Conservation (phyloP, 2,797 vertebrate species). For the Myripristis jacobus region DNA sequence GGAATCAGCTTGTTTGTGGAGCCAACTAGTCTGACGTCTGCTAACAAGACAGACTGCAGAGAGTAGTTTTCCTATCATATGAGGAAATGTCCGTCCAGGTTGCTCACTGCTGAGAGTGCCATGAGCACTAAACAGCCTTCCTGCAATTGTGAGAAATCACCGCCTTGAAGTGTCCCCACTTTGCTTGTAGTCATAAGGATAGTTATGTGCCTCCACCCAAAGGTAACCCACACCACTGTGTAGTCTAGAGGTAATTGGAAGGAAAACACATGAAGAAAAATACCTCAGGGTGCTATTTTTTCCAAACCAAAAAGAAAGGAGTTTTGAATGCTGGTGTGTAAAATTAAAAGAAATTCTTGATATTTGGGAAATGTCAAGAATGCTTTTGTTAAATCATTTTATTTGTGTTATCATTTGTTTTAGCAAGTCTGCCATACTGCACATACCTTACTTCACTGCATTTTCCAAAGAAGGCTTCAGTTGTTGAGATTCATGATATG, state of each 20-base stretch:
- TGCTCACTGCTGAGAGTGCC: slow-evolving; percentile 58
- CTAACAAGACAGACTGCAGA: slow-evolving; percentile 43
- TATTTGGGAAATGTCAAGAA: no score
- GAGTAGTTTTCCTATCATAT: slow-evolving; percentile 43
- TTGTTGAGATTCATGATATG: no score
- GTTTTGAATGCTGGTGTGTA: background rate
- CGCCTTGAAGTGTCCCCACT: slow-evolving; percentile 33
- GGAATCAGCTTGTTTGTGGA: slow-evolving; percentile 47
- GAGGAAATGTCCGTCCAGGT: slow-evolving; percentile 69
- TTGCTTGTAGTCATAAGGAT: slow-evolving; percentile 41
- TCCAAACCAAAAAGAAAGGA: background rate
- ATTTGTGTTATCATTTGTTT: no score
- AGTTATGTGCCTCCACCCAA: slow-evolving; percentile 34
- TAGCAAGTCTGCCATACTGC: no score
- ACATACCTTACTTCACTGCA: no score
- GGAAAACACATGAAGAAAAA: slow-evolving; percentile 24
- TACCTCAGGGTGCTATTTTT: slow-evolving; percentile 15
- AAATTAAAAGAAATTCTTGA: no score
- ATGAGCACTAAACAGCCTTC: slow-evolving; percentile 68
- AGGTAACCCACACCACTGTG: background rate
- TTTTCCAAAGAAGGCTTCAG: no score
- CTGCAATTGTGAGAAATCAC: slow-evolving; percentile 82
- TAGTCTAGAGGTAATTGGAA: background rate
- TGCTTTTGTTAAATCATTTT: no score
- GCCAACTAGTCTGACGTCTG: slow-evolving; percentile 43